phyloP scores from a whole-genome alignment of 2,113 vertebrate genomes.

The Megaptera novaeangliae region DNA sequence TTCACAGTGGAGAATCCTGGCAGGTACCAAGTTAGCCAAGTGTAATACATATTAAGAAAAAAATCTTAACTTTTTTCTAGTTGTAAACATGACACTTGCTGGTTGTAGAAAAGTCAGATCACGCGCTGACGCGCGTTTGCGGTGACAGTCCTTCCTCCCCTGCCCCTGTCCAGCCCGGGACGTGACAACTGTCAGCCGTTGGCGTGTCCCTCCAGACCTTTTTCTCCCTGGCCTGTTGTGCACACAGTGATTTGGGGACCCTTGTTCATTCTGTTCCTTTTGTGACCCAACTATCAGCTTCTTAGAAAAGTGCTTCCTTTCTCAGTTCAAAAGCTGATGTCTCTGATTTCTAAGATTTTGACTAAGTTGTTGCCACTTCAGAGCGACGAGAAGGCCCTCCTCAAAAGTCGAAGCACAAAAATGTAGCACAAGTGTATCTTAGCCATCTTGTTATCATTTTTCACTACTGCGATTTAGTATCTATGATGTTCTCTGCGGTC shows the following conservation, averaged over 20 bases:
- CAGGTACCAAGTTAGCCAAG: background rate
- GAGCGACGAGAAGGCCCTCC: background rate
- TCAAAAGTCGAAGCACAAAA: background rate
- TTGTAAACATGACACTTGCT: background rate
- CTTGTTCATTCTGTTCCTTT: background rate
- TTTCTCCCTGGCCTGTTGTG: background rate
- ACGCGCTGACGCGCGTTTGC: accelerated
- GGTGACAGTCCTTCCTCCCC: background rate
- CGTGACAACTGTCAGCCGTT: background rate
- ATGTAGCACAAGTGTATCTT: background rate
- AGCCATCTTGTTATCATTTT: background rate
- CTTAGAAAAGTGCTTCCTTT: background rate
- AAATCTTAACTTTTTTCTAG: background rate
- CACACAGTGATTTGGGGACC: background rate
- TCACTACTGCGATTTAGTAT: background rate
- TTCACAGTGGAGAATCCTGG: background rate
- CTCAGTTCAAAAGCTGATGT: background rate
- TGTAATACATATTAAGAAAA: background rate
- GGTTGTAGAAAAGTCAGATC: background rate
- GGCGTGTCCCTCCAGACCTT: background rate
- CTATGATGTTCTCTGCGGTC: background rate
- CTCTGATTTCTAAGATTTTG: background rate
- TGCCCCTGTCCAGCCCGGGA: background rate
- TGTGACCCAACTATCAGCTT: background rate
- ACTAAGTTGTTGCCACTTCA: background rate